Evolutionary conservation across 2,113 vertebrate species (phyloP).

Genomic region (Ia io): DNA sequence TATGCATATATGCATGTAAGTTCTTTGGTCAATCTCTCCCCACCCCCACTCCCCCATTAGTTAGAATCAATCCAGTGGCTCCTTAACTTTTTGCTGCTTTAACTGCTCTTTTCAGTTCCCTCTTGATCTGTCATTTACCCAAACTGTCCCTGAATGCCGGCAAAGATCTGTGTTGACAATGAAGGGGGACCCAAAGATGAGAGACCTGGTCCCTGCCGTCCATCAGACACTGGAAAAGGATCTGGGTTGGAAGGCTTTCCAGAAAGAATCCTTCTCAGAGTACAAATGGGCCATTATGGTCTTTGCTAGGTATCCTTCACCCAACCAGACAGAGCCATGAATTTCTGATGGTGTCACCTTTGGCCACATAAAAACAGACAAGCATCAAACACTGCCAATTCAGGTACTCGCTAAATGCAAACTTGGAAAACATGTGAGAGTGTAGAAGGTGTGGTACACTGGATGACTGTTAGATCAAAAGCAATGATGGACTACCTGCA

Average conservation of each 20-base stretch:
- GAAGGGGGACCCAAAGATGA: not conserved
- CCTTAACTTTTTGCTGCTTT: not conserved
- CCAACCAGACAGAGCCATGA: not conserved
- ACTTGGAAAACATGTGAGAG: not conserved
- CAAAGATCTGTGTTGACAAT: not conserved
- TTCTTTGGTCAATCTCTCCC: too few relatives aligned
- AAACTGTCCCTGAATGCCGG: not conserved
- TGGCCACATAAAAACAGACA: not conserved
- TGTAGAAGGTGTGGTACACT: too few relatives aligned
- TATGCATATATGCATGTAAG: too few relatives aligned
- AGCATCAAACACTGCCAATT: not conserved
- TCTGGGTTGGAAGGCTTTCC: not conserved
- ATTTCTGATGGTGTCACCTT: not conserved
- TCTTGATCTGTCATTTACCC: not conserved
- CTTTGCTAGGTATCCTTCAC: not conserved
- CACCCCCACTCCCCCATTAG: not conserved
- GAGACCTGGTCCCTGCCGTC: not conserved
- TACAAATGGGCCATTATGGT: accelerated
- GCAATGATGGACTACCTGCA: not conserved
- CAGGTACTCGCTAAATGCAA: not conserved
- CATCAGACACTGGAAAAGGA: not conserved
- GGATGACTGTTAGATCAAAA: not conserved
- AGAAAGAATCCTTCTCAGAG: not conserved
- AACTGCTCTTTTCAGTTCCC: not conserved
- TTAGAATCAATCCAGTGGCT: not conserved